These are phyloP conservation scores for Musca vetustissima DNA, from an alignment of 1,140 invertebrate species.

Conservation along the genomic window DNA sequence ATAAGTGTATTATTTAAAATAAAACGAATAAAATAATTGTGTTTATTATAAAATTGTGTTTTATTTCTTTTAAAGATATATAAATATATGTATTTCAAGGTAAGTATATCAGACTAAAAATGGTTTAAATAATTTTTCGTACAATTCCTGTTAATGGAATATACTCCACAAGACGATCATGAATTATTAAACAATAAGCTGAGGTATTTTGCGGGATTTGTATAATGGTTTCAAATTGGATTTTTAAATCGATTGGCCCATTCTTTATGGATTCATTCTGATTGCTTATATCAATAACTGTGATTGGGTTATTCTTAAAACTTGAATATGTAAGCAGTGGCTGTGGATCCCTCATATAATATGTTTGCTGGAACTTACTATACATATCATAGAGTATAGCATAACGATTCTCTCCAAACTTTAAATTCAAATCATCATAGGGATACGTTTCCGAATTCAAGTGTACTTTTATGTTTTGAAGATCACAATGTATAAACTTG, in stretches of 20 bases:
- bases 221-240: slow-evolving; percentile 36
- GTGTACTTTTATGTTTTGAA: slow-evolving; percentile 38
- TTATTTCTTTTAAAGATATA: too few relatives aligned
- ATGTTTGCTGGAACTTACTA: slow-evolving; percentile 26
- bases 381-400: slow-evolving; percentile 27
- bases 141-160: too few relatives aligned
- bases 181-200: slow-evolving; percentile 39
- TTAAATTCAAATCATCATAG: slow-evolving; percentile 41
- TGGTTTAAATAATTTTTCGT: too few relatives aligned
- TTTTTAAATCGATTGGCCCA: slow-evolving; percentile 35
- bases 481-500: slow-evolving; percentile 25
- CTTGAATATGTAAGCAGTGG: background rate
- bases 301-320: background rate
- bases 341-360: slow-evolving; percentile 24
- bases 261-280: slow-evolving; percentile 36
- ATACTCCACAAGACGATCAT: slow-evolving; percentile 34
- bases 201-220: slow-evolving; percentile 33
- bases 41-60: too few relatives aligned
- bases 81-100: too few relatives aligned
- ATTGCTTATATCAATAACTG: slow-evolving; percentile 38
- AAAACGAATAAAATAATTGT: too few relatives aligned
- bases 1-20: too few relatives aligned
- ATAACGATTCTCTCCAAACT: slow-evolving; percentile 27
- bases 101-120: too few relatives aligned
- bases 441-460: slow-evolving; percentile 41